Base-by-base conservation (phyloP, 53 echinoderm and acorn worm species). In the Apostichopus leukothele region DNA sequence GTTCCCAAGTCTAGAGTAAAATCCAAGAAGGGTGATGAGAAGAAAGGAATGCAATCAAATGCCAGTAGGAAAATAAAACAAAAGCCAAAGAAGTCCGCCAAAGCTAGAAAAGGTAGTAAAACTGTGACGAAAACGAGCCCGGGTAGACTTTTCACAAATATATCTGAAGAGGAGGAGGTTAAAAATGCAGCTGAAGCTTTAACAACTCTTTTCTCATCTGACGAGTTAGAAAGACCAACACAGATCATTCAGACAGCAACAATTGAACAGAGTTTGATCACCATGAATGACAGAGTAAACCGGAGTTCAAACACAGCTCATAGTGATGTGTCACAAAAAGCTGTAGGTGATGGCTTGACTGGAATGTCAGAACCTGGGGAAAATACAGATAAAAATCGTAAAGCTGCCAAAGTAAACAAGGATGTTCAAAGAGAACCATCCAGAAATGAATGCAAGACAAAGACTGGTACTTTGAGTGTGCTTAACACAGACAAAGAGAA, bases 161-260 rank as follows among this genome's bases (percentile, higher is more conserved):
- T 59, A 0, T 81, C 81, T 4, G 81, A 81, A 22, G 81, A 81
- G 53, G 54, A 81, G 81, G 81, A 81, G 81, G 59, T 81, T 5
- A 8, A 81, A 57, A 53, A 81, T n/a, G 81, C 81, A 50, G 81
- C 81, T 1, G 81, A 81, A 22, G 81, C 23, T 54, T 51, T 81
- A 3, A 81, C 81, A 81, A 54, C 81, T 53, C 81, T 81, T 14
- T 57, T 57, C 20, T 81, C 81, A 81, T 81, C 81, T 50, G 81
- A 81, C 54, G 81, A 71, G 6, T n/a, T 71, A 19, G 71, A 71
- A 71, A 71, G 71, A 21, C 20, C 71, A 21, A 63, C 8, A 63
- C n/a, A 21, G 71, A 71, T 71, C n/a, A 71, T 71, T 18, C 71
- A 71, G 71, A 19, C 6, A 71, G 20, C 10, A 7, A 9, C 1